These are phyloP conservation scores for Luperina nickerlii DNA, from an alignment of 2,888 invertebrate species.

Conservation along the genomic window DNA sequence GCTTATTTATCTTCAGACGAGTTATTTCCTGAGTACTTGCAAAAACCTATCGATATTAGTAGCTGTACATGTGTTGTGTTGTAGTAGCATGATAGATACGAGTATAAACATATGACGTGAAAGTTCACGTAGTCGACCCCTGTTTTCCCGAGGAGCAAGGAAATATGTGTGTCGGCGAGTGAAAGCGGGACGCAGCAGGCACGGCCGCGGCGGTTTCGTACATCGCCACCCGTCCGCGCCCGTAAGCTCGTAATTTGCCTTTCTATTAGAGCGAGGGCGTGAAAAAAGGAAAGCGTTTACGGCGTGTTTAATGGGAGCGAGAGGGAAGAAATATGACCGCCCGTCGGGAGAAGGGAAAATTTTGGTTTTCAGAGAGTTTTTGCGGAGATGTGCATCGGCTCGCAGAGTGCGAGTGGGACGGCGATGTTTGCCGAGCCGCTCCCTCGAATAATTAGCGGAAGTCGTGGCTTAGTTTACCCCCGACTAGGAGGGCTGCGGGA, in stretches of 20 bases:
- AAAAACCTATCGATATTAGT: conserved; percentile 45
- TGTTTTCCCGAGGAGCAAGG: conserved; percentile 82
- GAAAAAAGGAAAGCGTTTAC: conserved; percentile 91
- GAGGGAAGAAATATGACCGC: conserved; percentile 90
- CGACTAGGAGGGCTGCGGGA: conserved; percentile 83
- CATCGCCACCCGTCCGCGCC: conserved; percentile 90
- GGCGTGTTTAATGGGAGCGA: conserved; percentile 90
- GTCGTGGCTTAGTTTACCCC: conserved; percentile 90
- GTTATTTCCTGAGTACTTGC: conserved; percentile 32
- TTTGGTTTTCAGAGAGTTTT: conserved; percentile 90
- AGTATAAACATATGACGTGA: conserved; percentile 85
- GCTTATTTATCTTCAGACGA: conserved; percentile 6
- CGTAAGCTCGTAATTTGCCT: conserved; percentile 91
- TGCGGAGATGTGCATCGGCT: conserved; percentile 89
- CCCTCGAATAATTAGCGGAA: conserved; percentile 89
- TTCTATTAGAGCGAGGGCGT: conserved; percentile 91
- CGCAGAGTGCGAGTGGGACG: conserved; percentile 85
- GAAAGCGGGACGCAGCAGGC: conserved; percentile 83
- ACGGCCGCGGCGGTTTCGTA: conserved; percentile 87
- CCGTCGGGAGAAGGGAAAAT: conserved; percentile 89
- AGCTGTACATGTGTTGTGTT: conserved; percentile 47
- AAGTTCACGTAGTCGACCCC: conserved; percentile 87
- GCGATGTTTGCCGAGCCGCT: conserved; percentile 84
- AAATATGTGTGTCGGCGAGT: conserved; percentile 78
- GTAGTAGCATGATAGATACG: conserved; percentile 68